phyloP scores from a whole-genome alignment of 2,888 invertebrate species.

The Eupithecia insigniata region DNA sequence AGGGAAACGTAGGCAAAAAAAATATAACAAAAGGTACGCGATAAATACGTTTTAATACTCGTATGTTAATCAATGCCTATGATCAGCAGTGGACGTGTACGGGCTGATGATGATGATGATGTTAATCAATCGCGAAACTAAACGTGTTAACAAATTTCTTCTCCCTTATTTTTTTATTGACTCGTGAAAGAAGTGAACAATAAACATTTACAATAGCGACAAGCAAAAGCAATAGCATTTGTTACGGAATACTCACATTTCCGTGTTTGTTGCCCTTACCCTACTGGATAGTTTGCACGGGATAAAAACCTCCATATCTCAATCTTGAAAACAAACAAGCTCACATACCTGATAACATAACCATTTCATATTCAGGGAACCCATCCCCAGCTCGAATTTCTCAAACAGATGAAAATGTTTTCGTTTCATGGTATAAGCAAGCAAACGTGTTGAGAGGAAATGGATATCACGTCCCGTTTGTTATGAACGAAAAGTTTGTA shows the following conservation, averaged over 20 bases:
- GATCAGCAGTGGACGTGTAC: too few relatives aligned
- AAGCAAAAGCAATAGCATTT: not conserved
- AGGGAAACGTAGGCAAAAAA: too few relatives aligned
- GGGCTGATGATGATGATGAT: too few relatives aligned
- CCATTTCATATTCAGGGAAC: slow-evolving; percentile 1
- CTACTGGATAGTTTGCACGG: not conserved
- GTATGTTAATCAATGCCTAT: too few relatives aligned
- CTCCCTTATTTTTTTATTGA: too few relatives aligned
- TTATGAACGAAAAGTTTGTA: slow-evolving; percentile 8
- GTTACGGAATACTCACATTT: not conserved
- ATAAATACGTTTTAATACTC: too few relatives aligned
- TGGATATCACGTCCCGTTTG: not conserved
- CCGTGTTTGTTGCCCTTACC: not conserved
- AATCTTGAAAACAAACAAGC: slow-evolving; percentile 9
- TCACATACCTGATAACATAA: slow-evolving; percentile 10
- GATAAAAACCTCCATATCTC: slow-evolving; percentile 14
- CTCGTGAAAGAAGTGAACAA: too few relatives aligned
- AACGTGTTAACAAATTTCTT: too few relatives aligned
- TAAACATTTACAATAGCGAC: not conserved
- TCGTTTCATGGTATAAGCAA: slow-evolving; percentile 18
- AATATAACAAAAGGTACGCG: too few relatives aligned
- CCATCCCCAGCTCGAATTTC: slow-evolving; percentile 9
- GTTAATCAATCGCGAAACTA: too few relatives aligned
- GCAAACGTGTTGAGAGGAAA: slow-evolving; percentile 1
- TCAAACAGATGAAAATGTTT: slow-evolving; percentile 13